phyloP scores from a whole-genome alignment of 2,113 vertebrate genomes.

The Lagopus leucura region DNA sequence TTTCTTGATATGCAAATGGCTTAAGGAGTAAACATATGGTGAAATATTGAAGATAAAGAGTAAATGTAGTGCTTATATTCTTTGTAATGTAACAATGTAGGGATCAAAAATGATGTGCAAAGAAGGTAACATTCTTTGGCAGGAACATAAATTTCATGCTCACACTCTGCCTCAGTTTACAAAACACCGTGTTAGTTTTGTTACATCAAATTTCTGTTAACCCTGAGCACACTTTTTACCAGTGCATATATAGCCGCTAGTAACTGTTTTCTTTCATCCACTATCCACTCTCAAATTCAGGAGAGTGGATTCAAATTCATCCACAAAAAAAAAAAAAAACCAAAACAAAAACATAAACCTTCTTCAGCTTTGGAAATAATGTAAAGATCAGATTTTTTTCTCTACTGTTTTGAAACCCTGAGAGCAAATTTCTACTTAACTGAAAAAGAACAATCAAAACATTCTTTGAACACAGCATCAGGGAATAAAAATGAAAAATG shows the following conservation, averaged over 20 bases:
- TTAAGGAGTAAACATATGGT: not conserved
- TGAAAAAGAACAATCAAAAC: not conserved
- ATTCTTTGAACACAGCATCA: not conserved
- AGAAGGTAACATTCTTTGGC: not conserved
- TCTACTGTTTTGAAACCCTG: not conserved
- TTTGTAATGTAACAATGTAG: not conserved
- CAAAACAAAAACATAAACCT: not conserved
- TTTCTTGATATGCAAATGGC: not conserved
- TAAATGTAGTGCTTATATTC: not conserved
- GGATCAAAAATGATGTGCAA: not conserved
- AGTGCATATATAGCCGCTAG: not conserved
- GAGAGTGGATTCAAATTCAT: not conserved
- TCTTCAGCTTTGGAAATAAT: conserved; percentile 12
- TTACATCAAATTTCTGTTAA: not conserved
- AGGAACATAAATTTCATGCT: not conserved
- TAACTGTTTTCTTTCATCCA: not conserved
- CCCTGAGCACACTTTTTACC: not conserved
- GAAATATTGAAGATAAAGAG: not conserved
- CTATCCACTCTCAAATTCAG: not conserved
- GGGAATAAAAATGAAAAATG: not conserved
- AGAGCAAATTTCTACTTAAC: not conserved
- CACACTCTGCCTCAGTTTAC: not conserved
- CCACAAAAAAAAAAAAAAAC: not conserved
- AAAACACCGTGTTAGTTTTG: not conserved
- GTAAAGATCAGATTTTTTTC: not conserved